A percentile compares a stretch with the other conserved stretches of the same genome.
Evolutionary conservation across 1,140 invertebrate species (phyloP).

Genomic region (Bradynema listronoti): DNA sequence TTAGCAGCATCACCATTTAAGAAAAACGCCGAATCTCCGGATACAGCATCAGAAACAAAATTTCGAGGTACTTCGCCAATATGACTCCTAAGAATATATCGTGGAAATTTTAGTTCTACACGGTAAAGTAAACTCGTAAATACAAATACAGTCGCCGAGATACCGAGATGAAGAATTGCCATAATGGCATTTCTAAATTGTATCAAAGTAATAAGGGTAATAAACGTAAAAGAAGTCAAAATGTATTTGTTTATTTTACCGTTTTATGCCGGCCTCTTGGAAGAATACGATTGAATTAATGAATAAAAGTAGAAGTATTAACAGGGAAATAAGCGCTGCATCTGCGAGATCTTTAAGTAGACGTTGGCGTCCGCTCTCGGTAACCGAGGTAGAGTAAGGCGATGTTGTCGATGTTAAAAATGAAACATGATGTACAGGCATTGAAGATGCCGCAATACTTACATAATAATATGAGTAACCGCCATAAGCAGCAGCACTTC

Average conservation of each 20-base stretch:
- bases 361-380: too few species aligned
- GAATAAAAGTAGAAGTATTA: conserved; percentile 31
- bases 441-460: conserved; percentile 12
- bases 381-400: too few species aligned
- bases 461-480: conserved; percentile 36
- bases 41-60: too few species aligned
- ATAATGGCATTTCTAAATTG: conserved; percentile 17
- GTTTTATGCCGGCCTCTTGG: conserved; percentile 8
- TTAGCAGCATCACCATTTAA: too few species aligned
- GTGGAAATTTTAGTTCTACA: conserved; percentile 7
- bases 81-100: too few species aligned
- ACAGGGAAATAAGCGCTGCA: conserved; percentile 31
- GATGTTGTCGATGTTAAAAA: conserved; percentile 17
- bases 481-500: conserved; percentile 34
- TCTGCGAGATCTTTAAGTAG: conserved; percentile 23
- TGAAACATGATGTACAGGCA: not conserved
- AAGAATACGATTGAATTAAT: conserved; percentile 19
- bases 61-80: too few species aligned
- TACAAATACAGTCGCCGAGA: conserved; percentile 11
- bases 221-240: not conserved
- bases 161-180: conserved; percentile 7
- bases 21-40: too few species aligned
- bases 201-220: too few species aligned
- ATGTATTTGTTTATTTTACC: not conserved
- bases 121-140: conserved; percentile 16